phyloP scores from a whole-genome alignment of 2,113 vertebrate species.

The Microcebus murinus region DNA sequence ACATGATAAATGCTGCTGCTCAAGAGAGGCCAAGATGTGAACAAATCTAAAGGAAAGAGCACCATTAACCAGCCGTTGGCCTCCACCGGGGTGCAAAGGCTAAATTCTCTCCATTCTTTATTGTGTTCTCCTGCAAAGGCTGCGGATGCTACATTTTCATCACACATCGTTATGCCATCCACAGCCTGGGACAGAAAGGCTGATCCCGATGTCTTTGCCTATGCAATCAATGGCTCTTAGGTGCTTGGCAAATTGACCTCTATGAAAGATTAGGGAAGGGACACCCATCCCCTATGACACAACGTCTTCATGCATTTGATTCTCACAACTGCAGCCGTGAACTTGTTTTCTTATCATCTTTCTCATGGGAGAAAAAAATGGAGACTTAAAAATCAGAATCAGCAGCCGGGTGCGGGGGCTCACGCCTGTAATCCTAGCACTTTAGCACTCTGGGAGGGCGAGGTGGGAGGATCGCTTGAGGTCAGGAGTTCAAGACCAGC shows the following conservation, averaged over 20 bases:
- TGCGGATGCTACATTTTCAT: not conserved
- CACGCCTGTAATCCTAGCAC: too few relatives aligned
- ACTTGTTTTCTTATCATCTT: not conserved
- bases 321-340: fast-evolving
- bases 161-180: fast-evolving
- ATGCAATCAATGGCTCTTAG: not conserved
- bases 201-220: fast-evolving
- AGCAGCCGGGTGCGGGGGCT: too few relatives aligned
- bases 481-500: too few relatives aligned
- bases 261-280: fast-evolving
- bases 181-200: fast-evolving
- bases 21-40: not conserved
- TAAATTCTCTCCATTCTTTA: not conserved
- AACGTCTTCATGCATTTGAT: fast-evolving
- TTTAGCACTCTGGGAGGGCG: too few relatives aligned
- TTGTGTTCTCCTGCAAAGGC: fast-evolving
- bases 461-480: too few relatives aligned
- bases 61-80: fast-evolving
- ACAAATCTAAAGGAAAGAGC: not conserved
- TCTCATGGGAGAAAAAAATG: fast-evolving
- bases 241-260: fast-evolving
- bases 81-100: not conserved
- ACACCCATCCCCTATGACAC: fast-evolving
- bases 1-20: not conserved
- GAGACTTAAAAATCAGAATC: not conserved